These are phyloP conservation scores for Melanotaenia trifasciata DNA, from an alignment of 2,797 vertebrate species.

Conservation along the genomic window DNA sequence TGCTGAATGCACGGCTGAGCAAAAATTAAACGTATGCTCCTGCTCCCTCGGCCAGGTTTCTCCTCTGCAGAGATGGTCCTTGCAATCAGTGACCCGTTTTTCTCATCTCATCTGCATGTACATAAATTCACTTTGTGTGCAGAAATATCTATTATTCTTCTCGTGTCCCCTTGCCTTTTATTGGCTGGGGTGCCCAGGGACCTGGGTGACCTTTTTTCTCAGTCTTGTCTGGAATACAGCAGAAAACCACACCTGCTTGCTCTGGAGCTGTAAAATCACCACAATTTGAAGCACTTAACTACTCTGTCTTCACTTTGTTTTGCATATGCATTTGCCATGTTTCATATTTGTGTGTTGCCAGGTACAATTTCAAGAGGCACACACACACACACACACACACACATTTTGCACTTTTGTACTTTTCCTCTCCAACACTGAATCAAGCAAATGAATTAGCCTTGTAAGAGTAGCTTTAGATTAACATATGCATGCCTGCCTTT, in stretches of 20 bases:
- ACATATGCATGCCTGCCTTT: constrained; percentile 58
- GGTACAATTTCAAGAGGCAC: constrained; percentile 1
- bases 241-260: constrained; percentile 29
- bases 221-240: constrained; percentile 39
- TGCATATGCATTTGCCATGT: not conserved
- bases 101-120: constrained; percentile 77
- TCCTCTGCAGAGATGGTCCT: constrained; percentile 56
- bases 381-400: not conserved
- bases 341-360: not conserved
- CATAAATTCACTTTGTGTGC: constrained; percentile 65
- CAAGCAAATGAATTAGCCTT: constrained; percentile 56
- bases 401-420: not conserved
- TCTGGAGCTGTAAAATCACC: not conserved
- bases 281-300: not conserved
- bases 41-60: constrained; percentile 55
- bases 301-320: constrained; percentile 1
- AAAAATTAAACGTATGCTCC: constrained; percentile 72
- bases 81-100: constrained; percentile 65
- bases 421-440: constrained; percentile 30
- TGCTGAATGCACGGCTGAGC: constrained; percentile 69
- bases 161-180: constrained; percentile 57
- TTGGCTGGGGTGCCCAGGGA: constrained; percentile 43
- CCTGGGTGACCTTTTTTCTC: constrained; percentile 57
- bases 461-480: constrained; percentile 64
- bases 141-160: constrained; percentile 75